Evolutionary conservation across 2,113 vertebrate genomes (phyloP), one percentile per base, ranked within the genome.

Genomic region (Pseudorectes ferrugineus): DNA sequence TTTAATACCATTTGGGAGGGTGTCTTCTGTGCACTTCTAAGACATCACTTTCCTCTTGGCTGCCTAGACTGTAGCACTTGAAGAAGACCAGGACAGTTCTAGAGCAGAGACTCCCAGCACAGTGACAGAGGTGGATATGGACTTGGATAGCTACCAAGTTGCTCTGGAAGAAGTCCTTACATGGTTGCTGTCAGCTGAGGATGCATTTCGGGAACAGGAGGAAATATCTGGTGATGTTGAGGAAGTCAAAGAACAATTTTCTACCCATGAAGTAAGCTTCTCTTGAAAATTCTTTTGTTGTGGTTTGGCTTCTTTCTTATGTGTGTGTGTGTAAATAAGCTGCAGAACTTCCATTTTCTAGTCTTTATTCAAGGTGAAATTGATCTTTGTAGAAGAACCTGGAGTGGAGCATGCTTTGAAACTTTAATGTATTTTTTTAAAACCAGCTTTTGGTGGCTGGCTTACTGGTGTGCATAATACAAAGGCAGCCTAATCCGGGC

Each of bases 201-300:
- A 99, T 88, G 85, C 98, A 2, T 98, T 99, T 86, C 98, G 98
- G 20, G 98, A 98, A 84, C 99, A 99, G 95, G 99, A 98, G 6
- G 99, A 99, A 48, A 98, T 99, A 95, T 99, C 99, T 11, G 97
- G 98, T 3, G 98, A 99, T 52, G 99, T 99, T 74, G 99, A 99
- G 73, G 99, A 99, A 92, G 99, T 99, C 79, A 99, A 99, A 97
- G 98, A 99, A 18, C 99, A 99, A 95, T 99, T 99, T 98, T 98
- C 99, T 76, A 99, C 98, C 18, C 99, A 99, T 33, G 99, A 99
- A 97, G 99, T 99, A 97, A 94, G 93, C 79, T 52, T 65, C 18
- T 77, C 5, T 78, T 83, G 45, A 54, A 31, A 90, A 67, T 13
- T 57, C 3, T 33, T 65, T 31, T 43, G 68, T 55, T 70, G 14